A percentile compares a stretch with the other conserved stretches of the same genome.
These are phyloP conservation scores for Erinaceus europaeus DNA, from an alignment of 2,113 vertebrate genomes.

Conservation along the genomic window DNA sequence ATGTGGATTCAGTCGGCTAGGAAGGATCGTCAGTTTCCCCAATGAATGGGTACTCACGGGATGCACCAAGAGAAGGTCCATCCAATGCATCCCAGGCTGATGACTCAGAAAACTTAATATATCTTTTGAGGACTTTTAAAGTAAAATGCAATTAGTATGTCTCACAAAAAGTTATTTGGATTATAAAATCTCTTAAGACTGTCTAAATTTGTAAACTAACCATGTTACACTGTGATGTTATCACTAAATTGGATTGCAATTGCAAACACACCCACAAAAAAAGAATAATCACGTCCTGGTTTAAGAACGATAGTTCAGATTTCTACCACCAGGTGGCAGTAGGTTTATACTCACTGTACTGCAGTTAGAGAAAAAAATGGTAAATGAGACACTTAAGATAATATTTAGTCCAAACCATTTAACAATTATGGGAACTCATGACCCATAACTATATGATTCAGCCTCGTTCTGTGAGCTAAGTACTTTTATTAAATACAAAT, in stretches of 20 bases:
- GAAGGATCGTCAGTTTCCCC: no score
- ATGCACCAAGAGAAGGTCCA: no score
- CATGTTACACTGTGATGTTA: neutral
- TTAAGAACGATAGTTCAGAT: neutral
- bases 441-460: neutral
- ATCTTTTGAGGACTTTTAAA: neutral
- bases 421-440: neutral
- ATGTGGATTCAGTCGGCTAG: no score
- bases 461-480: neutral
- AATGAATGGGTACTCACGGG: no score
- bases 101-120: neutral
- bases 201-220: neutral
- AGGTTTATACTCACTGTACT: neutral
- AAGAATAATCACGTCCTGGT: neutral
- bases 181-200: neutral
- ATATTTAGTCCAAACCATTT: neutral
- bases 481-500: conserved; percentile 21
- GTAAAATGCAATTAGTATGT: neutral
- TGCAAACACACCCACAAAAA: neutral
- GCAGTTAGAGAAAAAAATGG: neutral
- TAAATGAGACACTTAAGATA: neutral
- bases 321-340: neutral
- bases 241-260: neutral
- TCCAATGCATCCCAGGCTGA: no score
- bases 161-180: neutral